Conservation (phyloP, 2,113 vertebrate genomes). For the Collichthys lucidus region DNA sequence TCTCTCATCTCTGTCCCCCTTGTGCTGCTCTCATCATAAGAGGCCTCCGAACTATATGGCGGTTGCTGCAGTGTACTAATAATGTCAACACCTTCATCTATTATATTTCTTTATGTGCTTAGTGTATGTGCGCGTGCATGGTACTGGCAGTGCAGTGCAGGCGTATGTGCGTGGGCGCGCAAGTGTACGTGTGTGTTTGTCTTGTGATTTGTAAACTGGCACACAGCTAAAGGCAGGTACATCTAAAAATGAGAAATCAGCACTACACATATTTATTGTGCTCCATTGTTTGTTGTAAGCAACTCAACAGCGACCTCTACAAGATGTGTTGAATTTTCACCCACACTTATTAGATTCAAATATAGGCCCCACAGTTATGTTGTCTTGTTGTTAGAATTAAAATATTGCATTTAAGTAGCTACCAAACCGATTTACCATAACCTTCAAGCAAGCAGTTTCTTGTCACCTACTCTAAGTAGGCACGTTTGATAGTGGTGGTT, state of each 20-base stretch:
- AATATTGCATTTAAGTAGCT: too few relatives aligned
- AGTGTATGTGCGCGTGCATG: neutral
- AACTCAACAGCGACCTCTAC: too few relatives aligned
- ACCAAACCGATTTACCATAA: too few relatives aligned
- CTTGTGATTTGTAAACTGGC: neutral
- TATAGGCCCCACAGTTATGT: too few relatives aligned
- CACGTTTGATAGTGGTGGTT: too few relatives aligned
- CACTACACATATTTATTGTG: neutral
- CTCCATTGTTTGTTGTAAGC: neutral
- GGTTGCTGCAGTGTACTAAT: constrained; percentile 40
- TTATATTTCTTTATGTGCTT: constrained; percentile 8
- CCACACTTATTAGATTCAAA: too few relatives aligned
- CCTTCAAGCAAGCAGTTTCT: too few relatives aligned
- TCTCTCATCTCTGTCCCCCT: constrained; percentile 6
- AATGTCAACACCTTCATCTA: constrained; percentile 22
- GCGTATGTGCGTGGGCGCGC: neutral
- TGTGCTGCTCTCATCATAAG: neutral
- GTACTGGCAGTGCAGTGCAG: neutral
- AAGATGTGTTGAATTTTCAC: too few relatives aligned
- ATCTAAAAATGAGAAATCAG: neutral
- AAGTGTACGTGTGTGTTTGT: neutral
- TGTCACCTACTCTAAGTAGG: too few relatives aligned
- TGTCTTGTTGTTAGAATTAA: too few relatives aligned
- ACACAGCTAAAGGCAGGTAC: neutral
- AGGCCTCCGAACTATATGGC: constrained; percentile 39